Evolutionary conservation across 2,113 vertebrate species (phyloP).

Genomic region (Hucho hucho): DNA sequence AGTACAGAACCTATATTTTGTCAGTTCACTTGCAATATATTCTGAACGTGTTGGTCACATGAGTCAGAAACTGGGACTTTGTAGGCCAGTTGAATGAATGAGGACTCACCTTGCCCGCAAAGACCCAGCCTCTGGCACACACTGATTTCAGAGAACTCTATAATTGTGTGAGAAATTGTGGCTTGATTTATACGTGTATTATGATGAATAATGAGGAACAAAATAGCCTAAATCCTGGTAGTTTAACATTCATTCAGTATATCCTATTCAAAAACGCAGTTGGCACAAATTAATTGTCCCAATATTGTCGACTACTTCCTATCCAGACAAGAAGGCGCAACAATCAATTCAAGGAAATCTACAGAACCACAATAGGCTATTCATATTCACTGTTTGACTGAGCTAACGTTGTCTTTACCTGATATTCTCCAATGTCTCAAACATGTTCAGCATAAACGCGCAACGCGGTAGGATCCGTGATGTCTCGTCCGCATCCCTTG

Average conservation of each 20-base stretch:
- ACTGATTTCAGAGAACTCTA: conserved; percentile 6
- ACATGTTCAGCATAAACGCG: conserved; percentile 14
- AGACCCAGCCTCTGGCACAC: conserved; percentile 91
- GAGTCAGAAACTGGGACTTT: conserved; percentile 97
- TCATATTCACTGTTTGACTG: not conserved
- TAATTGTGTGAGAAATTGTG: not conserved
- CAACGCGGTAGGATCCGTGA: conserved; percentile 6
- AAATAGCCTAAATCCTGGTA: not conserved
- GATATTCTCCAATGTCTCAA: not conserved
- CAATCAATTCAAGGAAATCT: not conserved
- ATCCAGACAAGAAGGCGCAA: not conserved
- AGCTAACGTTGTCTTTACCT: conserved; percentile 39
- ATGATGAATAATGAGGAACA: not conserved
- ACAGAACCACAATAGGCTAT: not conserved
- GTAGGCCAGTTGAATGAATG: conserved; percentile 94
- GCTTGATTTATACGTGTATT: not conserved
- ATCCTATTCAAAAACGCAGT: not conserved
- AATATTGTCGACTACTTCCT: not conserved
- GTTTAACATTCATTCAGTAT: not conserved
- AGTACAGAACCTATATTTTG: not conserved
- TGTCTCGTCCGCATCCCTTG: conserved; percentile 58
- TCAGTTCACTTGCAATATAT: not conserved
- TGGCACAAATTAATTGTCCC: not conserved
- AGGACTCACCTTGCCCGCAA: conserved; percentile 97
- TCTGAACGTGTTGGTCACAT: conserved; percentile 62